A percentile compares a stretch with the other conserved stretches of the same genome.
Evolutionary conservation across 2,113 vertebrate species (phyloP).

Genomic region (Accipiter virgatus): DNA sequence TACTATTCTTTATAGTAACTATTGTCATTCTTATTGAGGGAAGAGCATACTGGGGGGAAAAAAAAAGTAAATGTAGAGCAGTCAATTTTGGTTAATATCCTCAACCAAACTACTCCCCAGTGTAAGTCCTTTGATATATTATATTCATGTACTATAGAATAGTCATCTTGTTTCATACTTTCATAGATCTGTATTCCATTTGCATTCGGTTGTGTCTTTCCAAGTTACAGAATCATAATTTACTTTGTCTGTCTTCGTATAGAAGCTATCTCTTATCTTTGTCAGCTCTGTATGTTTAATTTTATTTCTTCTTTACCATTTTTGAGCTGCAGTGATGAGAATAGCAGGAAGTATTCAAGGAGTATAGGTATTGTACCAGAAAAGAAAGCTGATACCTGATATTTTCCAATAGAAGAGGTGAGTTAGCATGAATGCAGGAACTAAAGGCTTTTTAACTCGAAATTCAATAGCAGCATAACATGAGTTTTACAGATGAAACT

Average conservation of each 20-base stretch:
- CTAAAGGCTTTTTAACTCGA: neutral
- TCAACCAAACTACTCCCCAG: accelerated
- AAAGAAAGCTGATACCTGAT: neutral
- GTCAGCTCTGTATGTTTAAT: neutral
- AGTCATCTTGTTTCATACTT: neutral
- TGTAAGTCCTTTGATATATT: neutral
- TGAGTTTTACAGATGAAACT: neutral
- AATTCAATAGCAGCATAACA: neutral
- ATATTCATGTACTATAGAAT: neutral
- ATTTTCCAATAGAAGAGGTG: neutral
- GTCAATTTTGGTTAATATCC: neutral
- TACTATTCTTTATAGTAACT: neutral
- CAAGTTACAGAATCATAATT: neutral
- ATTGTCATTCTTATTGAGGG: neutral
- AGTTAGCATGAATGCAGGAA: neutral
- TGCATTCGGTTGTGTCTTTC: neutral
- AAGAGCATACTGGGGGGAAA: neutral
- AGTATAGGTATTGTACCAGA: neutral
- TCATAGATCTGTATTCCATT: neutral
- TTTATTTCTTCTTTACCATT: neutral
- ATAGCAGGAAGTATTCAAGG: neutral
- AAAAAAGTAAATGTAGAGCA: neutral
- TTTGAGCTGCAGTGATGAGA: neutral
- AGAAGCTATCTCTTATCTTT: neutral
- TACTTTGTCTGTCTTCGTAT: neutral